Conservation (phyloP, 2,888 invertebrate genomes). For the Ectemnius cavifrons region DNA sequence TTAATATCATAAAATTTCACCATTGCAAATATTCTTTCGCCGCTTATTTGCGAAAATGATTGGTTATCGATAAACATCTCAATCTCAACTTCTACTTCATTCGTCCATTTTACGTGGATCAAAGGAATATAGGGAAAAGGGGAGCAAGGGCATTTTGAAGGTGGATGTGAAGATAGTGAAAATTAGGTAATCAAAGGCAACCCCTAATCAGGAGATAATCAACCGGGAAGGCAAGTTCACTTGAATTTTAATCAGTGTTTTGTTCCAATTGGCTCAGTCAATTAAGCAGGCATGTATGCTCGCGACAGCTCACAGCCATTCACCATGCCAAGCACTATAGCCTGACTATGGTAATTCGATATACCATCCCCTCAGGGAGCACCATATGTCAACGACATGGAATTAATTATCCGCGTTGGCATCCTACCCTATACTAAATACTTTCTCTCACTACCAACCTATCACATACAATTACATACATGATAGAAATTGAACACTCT, state of each 20-base stretch:
- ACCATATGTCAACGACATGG: slow-evolving; percentile 61
- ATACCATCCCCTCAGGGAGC: slow-evolving; percentile 54
- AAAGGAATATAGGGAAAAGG: too few relatives aligned
- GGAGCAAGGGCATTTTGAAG: too few relatives aligned
- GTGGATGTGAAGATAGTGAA: too few relatives aligned
- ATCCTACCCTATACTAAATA: slow-evolving; percentile 36
- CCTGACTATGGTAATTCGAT: slow-evolving; percentile 60
- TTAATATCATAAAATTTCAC: too few relatives aligned
- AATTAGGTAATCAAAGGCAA: too few relatives aligned
- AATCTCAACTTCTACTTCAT: too few relatives aligned
- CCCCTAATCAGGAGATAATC: slow-evolving; percentile 31
- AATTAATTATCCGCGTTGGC: slow-evolving; percentile 59
- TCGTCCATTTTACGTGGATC: too few relatives aligned
- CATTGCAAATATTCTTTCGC: too few relatives aligned
- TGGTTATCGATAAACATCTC: too few relatives aligned
- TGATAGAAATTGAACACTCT: not conserved
- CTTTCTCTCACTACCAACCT: slow-evolving; percentile 22
- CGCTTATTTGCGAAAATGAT: too few relatives aligned
- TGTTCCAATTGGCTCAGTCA: slow-evolving; percentile 55
- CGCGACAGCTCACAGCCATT: slow-evolving; percentile 54
- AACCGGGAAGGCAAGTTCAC: slow-evolving; percentile 14
- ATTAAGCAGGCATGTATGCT: slow-evolving; percentile 57
- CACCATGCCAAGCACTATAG: slow-evolving; percentile 51
- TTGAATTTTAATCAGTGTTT: slow-evolving; percentile 58
- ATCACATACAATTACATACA: too few relatives aligned